These are phyloP conservation scores for Drosophila lacteicornis DNA, from an alignment of 1,140 invertebrate species.

Conservation along the genomic window DNA sequence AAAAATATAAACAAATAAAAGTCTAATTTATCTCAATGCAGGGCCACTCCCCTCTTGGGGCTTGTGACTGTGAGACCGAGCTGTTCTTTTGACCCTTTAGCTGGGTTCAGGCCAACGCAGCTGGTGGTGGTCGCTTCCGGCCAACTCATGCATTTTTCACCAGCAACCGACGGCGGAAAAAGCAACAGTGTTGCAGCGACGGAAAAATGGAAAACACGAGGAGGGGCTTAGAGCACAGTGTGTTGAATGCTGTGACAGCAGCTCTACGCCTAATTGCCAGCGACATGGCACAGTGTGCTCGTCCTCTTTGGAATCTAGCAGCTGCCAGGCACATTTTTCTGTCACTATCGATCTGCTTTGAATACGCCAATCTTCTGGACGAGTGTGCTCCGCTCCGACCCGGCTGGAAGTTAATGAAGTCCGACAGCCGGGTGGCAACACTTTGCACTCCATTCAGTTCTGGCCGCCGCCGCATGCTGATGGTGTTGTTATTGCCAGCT, in stretches of 20 bases:
- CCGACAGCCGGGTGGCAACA: constrained; percentile 45
- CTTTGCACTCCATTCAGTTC: constrained; percentile 32
- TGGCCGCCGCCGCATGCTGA: constrained; percentile 18
- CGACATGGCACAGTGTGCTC: constrained; percentile 38
- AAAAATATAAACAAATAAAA: not conserved
- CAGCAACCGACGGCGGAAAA: constrained; percentile 20
- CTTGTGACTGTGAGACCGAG: constrained; percentile 9
- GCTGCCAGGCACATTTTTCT: constrained; percentile 14
- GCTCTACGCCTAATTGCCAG: constrained; percentile 68
- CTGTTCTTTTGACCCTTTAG: constrained; percentile 37
- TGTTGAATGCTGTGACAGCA: constrained; percentile 54
- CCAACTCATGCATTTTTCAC: constrained; percentile 72
- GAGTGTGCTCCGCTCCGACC: not conserved
- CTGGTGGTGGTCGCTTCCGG: constrained; percentile 66
- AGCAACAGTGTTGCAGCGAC: constrained; percentile 45
- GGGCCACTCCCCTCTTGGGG: not conserved
- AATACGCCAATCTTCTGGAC: constrained; percentile 42
- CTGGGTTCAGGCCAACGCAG: constrained; percentile 57
- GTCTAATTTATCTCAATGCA: constrained; percentile 3
- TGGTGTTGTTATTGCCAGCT: constrained; percentile 42
- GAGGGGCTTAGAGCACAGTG: constrained; percentile 46
- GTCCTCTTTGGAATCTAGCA: not conserved
- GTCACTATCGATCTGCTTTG: constrained; percentile 46
- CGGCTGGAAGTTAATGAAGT: constrained; percentile 55
- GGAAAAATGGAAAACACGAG: constrained; percentile 21